phyloP scores from a whole-genome alignment of 2,797 vertebrate genomes.

The Enteromius paludinosus region DNA sequence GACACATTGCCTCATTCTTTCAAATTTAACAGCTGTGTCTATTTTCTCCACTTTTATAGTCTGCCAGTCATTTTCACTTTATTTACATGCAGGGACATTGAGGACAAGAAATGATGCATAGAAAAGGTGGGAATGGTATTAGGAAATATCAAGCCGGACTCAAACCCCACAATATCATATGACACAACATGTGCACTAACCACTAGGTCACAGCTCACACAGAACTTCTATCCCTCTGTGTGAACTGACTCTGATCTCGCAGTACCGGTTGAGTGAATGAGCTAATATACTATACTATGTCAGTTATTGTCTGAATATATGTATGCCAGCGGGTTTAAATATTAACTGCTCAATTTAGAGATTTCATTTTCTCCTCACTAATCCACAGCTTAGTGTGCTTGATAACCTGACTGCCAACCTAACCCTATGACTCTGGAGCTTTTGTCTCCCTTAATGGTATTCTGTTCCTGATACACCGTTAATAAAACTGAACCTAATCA shows the following conservation, averaged over 20 bases:
- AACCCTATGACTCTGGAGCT: conserved; percentile 6
- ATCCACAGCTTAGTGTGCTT: conserved; percentile 18
- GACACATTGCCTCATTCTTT: background rate
- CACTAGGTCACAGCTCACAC: background rate
- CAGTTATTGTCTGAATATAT: conserved; percentile 10
- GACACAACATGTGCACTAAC: background rate
- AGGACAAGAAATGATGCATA: background rate
- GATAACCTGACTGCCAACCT: conserved; percentile 8
- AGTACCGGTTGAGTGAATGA: background rate
- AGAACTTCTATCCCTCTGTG: background rate
- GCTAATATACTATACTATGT: conserved; percentile 2
- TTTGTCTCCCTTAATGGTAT: conserved; percentile 27
- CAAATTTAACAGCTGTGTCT: background rate
- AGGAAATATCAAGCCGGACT: background rate
- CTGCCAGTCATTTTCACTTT: background rate
- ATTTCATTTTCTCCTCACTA: conserved; percentile 16
- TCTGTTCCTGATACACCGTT: background rate
- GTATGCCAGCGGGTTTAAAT: conserved; percentile 9
- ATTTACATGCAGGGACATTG: background rate
- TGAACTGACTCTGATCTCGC: background rate
- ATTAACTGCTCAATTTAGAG: conserved; percentile 25
- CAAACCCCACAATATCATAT: background rate
- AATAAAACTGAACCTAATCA: conserved; percentile 23
- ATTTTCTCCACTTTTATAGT: background rate
- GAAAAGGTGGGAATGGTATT: background rate